These are phyloP conservation scores for Lapara coniferarum DNA, from an alignment of 2,888 invertebrate species.

Conservation along the genomic window DNA sequence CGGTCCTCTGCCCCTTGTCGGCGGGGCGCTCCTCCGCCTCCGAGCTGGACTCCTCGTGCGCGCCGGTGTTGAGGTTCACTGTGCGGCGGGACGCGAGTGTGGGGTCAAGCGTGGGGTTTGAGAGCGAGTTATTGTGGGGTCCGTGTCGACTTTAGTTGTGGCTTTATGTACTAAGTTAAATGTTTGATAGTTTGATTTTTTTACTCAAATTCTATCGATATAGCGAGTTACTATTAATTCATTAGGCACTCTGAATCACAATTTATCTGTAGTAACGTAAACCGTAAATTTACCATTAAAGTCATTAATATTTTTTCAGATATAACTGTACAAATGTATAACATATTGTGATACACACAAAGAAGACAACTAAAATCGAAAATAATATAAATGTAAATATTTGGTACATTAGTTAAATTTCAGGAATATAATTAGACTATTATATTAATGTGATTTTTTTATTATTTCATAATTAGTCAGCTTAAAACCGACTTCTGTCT, in stretches of 20 bases:
- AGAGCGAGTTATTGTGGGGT: constrained; percentile 9
- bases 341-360: not conserved
- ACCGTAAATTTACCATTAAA: no score
- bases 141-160: constrained; percentile 18
- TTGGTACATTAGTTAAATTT: not conserved
- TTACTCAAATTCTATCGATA: not conserved
- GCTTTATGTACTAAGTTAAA: no score
- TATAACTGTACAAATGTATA: no score
- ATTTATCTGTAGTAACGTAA: no score
- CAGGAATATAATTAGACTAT: not conserved
- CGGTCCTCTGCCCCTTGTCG: constrained; percentile 83
- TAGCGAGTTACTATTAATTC: no score
- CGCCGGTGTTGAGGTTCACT: constrained; percentile 88
- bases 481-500: not conserved
- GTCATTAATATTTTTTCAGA: no score
- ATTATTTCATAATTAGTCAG: not conserved
- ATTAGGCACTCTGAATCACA: no score
- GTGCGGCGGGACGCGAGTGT: constrained; percentile 37
- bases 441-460: not conserved
- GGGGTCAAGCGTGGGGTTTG: constrained; percentile 35
- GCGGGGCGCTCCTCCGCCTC: constrained; percentile 80
- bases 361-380: constrained; percentile 1
- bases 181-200: not conserved
- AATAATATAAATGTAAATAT: not conserved
- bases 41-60: constrained; percentile 92